phyloP scores from a whole-genome alignment of 2,888 invertebrate genomes.

The Hoplodrina ambigua region DNA sequence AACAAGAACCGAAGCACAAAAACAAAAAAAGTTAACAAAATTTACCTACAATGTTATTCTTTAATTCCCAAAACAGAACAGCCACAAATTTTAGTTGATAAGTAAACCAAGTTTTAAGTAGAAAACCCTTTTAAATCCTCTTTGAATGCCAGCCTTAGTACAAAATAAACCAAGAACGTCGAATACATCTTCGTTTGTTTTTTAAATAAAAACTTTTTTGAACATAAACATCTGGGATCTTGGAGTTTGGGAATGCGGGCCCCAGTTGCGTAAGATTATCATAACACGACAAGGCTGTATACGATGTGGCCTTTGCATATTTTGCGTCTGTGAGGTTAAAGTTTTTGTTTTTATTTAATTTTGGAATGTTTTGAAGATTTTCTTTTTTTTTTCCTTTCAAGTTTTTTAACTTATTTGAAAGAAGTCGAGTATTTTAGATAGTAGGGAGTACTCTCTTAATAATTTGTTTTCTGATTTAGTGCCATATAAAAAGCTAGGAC shows the following conservation, averaged over 20 bases:
- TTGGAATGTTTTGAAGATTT: constrained; percentile 25
- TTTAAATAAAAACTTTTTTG: constrained; percentile 54
- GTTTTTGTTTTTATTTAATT: constrained; percentile 38
- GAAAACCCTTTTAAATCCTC: constrained; percentile 40
- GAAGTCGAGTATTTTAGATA: too few species aligned
- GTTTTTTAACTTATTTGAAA: too few species aligned
- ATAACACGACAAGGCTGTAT: constrained; percentile 60
- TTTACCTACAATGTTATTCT: constrained; percentile 7
- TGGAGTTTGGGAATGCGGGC: constrained; percentile 53
- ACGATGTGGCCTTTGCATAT: constrained; percentile 52
- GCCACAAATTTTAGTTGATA: constrained; percentile 12
- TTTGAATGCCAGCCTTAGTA: constrained; percentile 13
- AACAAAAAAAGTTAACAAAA: background rate
- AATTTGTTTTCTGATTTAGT: too few species aligned
- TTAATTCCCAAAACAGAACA: constrained; percentile 2
- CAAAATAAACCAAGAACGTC: constrained; percentile 31
- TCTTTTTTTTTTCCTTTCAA: background rate
- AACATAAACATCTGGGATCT: constrained; percentile 44
- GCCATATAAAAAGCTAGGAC: too few species aligned
- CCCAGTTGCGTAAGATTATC: constrained; percentile 62
- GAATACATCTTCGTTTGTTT: constrained; percentile 37
- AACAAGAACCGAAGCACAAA: background rate
- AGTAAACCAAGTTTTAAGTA: constrained; percentile 31
- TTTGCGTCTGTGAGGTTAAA: constrained; percentile 28
- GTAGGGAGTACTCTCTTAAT: too few species aligned